Evolutionary conservation across 2,797 vertebrate genomes (phyloP), one percentile per base, ranked within the genome.

Genomic region (Periparus ater): DNA sequence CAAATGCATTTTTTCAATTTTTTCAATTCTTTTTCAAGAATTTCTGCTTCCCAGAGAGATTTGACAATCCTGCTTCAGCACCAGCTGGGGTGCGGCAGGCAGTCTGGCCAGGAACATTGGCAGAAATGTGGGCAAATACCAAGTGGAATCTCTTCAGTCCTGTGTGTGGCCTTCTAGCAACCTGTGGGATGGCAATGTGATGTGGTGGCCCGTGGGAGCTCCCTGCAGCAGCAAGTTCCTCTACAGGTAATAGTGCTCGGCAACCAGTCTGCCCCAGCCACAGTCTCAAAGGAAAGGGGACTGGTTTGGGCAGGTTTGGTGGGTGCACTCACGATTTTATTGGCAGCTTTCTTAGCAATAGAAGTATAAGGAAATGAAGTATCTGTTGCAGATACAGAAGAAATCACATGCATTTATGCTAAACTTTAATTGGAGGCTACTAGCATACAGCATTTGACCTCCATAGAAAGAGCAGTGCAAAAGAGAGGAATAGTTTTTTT

Each of bases 101-200:
- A 58, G 15, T 40, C 38, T 60, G 62, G 25, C 45, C 14, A 17
- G 70, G 67, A 88, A 58, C 51, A 34, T 2, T 40, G 76, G 50
- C 38, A 58, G 55, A 72, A 82, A 62, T 2, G 1, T 30, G 60
- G 36, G 34, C 68, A 70, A 81, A 38, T 42, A 1, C 25, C 9
- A 7, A 25, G 8, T 44, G 67, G 55, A 45, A 60, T 55, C 45
- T 91, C 86, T 88, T 84, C 48, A 72, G 38, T 85, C 25, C 34
- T 0, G 0, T 48, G 22, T 2, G 6, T 70, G 72, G 17, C 26
- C 45, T 34, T 48, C 42, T 36, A 53, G 36, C 9, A 54, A 7
- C 6, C 21, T 0, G 0, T 4, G 30, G 0, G 0, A 57, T 47
- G 57, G 60, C 0, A 1, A 30, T 26, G 54, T 0, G 0, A 1